phyloP scores from a whole-genome alignment of 2,797 vertebrate species.

The Mormyrus proboscirostris region DNA sequence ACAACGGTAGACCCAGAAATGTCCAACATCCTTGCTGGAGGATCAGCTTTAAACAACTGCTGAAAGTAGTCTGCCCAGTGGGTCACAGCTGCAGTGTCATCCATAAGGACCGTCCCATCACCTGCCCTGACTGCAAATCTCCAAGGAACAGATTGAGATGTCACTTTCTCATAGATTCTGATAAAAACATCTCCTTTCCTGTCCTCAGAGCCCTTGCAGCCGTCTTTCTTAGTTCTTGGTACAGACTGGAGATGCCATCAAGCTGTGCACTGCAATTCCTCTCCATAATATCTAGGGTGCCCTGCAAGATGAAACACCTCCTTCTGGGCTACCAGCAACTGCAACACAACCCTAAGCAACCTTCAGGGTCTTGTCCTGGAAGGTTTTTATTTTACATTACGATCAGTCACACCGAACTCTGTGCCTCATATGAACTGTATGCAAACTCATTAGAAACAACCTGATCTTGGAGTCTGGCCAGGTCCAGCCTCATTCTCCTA shows the following conservation, averaged over 20 bases:
- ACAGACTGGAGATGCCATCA: not conserved
- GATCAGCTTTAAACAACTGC: not conserved
- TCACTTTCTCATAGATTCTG: not conserved
- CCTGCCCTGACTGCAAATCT: not conserved
- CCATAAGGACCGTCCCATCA: not conserved
- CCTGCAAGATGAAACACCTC: not conserved
- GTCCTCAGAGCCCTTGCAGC: not conserved
- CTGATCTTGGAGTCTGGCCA: not conserved
- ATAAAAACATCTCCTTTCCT: not conserved
- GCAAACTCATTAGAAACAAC: not conserved
- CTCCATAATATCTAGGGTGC: not conserved
- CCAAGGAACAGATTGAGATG: not conserved
- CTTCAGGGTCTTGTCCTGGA: not conserved
- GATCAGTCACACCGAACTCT: not conserved
- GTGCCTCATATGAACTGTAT: not conserved
- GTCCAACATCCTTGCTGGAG: not conserved
- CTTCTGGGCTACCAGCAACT: not conserved
- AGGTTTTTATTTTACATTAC: not conserved
- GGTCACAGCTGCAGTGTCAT: not conserved
- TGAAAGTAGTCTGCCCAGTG: not conserved
- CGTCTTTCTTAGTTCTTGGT: not conserved
- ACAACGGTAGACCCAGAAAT: not conserved
- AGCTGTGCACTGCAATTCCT: not conserved
- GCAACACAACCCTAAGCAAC: not conserved
- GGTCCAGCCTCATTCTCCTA: not conserved